phyloP scores from a whole-genome alignment of 1,140 invertebrate genomes.

The Dufourea novaeangliae region DNA sequence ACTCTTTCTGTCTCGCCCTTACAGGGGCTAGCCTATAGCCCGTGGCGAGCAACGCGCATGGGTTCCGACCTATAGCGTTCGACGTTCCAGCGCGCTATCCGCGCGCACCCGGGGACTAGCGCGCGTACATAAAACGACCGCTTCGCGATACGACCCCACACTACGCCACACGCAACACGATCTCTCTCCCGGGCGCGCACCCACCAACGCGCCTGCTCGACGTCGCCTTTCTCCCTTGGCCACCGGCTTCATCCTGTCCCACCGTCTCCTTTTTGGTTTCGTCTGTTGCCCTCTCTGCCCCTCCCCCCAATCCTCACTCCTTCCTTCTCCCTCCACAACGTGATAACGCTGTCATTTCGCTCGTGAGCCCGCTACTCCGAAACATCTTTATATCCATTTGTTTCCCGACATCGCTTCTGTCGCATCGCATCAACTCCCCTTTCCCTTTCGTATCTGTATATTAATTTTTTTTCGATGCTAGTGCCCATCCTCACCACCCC shows the following conservation, averaged over 20 bases:
- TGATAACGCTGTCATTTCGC: conserved; percentile 4
- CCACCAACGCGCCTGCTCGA: conserved; percentile 25
- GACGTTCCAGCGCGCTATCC: conserved; percentile 60
- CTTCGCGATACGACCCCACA: conserved; percentile 59
- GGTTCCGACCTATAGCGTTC: conserved; percentile 67
- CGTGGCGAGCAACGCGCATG: conserved; percentile 60
- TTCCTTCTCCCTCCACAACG: conserved; percentile 18
- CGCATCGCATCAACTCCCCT: background rate
- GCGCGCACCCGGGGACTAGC: conserved; percentile 39
- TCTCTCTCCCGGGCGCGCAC: conserved; percentile 52
- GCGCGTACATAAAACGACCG: conserved; percentile 55
- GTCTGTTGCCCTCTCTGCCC: background rate
- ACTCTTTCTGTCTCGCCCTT: conserved; percentile 45
- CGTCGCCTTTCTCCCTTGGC: conserved; percentile 18
- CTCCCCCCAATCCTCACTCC: background rate
- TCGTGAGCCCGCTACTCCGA: background rate
- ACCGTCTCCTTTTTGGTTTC: conserved; percentile 8
- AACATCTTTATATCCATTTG: conserved; percentile 9
- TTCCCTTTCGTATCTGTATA: background rate
- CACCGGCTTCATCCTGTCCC: background rate
- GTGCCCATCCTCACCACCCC: background rate
- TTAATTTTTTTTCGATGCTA: background rate
- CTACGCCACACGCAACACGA: conserved; percentile 38
- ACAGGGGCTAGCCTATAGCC: conserved; percentile 62
- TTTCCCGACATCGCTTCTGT: background rate